These are phyloP conservation scores for Cheilosia vernalis DNA, from an alignment of 2,888 invertebrate species.

Conservation along the genomic window DNA sequence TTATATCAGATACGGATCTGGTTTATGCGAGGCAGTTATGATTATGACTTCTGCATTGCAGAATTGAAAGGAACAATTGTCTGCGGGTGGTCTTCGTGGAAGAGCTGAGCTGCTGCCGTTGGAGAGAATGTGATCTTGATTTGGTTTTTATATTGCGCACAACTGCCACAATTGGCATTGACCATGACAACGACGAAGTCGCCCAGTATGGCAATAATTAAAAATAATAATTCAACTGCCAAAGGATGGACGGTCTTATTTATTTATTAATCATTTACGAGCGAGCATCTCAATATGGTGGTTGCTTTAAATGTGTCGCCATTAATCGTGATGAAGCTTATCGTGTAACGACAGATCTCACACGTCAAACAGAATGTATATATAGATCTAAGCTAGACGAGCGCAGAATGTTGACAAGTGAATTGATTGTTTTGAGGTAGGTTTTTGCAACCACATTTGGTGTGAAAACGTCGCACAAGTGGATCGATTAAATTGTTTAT, in stretches of 20 bases:
- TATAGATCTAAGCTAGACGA: conserved; percentile 11
- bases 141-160: conserved; percentile 55
- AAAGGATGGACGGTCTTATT: neutral
- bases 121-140: conserved; percentile 34
- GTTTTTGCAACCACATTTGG: conserved; percentile 38
- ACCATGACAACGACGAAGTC: conserved; percentile 37
- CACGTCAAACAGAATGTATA: conserved; percentile 33
- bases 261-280: conserved; percentile 45
- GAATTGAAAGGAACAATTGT: conserved; percentile 41
- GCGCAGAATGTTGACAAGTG: conserved; percentile 35
- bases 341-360: conserved; percentile 41
- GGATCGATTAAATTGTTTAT: neutral
- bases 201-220: conserved; percentile 58
- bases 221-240: conserved; percentile 39
- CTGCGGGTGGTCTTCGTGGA: conserved; percentile 66
- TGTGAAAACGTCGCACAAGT: neutral
- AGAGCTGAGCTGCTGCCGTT: conserved; percentile 5
- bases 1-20: conserved; percentile 64
- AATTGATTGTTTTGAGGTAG: conserved; percentile 27
- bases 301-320: conserved; percentile 47
- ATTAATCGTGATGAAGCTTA: conserved; percentile 40
- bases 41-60: conserved; percentile 62
- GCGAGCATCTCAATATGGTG: conserved; percentile 15
- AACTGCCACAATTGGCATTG: conserved; percentile 61
- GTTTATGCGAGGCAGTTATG: conserved; percentile 57